Conservation (phyloP, 2,797 vertebrate species). For the Nasua narica region DNA sequence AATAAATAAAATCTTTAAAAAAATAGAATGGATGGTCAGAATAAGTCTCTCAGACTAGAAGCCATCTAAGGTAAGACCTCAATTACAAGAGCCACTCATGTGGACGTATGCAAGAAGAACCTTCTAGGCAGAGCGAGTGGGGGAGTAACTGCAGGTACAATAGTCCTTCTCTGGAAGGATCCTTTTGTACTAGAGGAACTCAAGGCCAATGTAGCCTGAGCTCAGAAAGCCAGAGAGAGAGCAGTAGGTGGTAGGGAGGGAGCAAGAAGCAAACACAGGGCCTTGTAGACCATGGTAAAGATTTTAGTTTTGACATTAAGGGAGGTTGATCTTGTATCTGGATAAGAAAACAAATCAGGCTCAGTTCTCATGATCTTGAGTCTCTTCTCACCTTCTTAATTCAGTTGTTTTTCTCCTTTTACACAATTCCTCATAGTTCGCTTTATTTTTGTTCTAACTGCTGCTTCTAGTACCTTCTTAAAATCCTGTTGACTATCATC, state of each 20-base stretch:
- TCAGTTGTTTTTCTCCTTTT: neutral
- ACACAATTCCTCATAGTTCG: neutral
- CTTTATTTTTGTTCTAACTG: neutral
- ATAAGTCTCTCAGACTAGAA: neutral
- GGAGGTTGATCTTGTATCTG: neutral
- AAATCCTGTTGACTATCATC: neutral
- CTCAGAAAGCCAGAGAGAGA: neutral
- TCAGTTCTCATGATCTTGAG: neutral
- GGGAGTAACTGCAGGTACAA: neutral
- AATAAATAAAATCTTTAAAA: too few species aligned
- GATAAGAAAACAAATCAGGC: neutral
- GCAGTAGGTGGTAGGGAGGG: neutral
- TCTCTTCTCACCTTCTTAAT: neutral
- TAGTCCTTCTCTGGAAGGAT: neutral
- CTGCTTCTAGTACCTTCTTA: neutral
- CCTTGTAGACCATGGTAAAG: neutral
- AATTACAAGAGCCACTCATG: neutral
- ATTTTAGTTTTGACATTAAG: neutral
- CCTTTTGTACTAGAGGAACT: neutral
- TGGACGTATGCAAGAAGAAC: neutral
- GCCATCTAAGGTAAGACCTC: neutral
- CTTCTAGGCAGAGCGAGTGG: neutral
- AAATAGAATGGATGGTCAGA: neutral
- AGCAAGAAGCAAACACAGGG: neutral
- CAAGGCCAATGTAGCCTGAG: neutral